These are phyloP conservation scores for Coenobita brevimanus DNA, from an alignment of 1,140 invertebrate species.

Conservation along the genomic window DNA sequence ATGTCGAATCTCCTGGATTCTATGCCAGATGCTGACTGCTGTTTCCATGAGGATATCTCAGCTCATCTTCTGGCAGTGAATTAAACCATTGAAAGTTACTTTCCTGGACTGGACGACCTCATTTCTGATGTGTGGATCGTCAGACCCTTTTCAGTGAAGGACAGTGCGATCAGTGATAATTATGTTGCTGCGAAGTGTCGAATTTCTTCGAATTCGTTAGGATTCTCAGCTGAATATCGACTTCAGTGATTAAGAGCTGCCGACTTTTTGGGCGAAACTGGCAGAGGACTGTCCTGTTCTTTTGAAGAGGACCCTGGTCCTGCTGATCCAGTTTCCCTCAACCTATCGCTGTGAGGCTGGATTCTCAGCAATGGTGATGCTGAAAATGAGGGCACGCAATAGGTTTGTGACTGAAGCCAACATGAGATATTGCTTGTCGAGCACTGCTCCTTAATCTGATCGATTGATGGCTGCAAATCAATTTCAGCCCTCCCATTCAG, in stretches of 20 bases:
- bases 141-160: neutral
- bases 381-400: constrained; percentile 7
- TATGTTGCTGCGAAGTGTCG: neutral
- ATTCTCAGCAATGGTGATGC: neutral
- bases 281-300: neutral
- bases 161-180: constrained; percentile 6
- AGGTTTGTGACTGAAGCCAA: neutral
- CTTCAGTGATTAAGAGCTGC: neutral
- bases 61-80: neutral
- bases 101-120: neutral
- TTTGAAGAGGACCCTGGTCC: neutral
- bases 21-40: neutral
- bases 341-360: neutral
- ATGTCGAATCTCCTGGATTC: neutral
- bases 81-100: neutral
- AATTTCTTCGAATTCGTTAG: constrained; percentile 16
- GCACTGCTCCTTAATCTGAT: constrained; percentile 11
- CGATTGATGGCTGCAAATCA: neutral
- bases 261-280: constrained; percentile 13
- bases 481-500: constrained; percentile 7
- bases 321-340: neutral
- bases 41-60: constrained; percentile 3
- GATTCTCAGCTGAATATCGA: constrained; percentile 9
- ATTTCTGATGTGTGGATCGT: neutral
- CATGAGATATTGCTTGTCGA: neutral